Base-by-base conservation (phyloP, 2,888 invertebrate genomes). In the Euproctis similis region DNA sequence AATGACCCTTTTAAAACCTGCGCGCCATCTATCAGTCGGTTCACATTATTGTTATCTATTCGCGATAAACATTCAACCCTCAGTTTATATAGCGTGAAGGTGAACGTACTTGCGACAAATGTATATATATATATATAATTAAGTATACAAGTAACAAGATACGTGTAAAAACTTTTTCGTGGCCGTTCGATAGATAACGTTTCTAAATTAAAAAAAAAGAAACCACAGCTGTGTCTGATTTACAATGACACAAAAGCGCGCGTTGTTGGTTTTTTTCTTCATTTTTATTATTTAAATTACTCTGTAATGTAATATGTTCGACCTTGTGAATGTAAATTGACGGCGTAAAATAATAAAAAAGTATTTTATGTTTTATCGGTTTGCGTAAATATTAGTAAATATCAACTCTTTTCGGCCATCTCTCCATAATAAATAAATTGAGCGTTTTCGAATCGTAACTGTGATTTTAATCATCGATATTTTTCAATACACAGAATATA, bases 301-400 rank as follows among this genome's bases (percentile, higher is more conserved):
- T n/a, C 28, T 33, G 33, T 38, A 48, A 48, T 11, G 20, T 27
- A 35, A 46, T 39, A 46, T 36, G 8, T 40, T 39, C 23, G 31
- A 3, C 41, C 34, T 40, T 31, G 26, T n/a, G n/a, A n/a, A 35
- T 17, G 12, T 10, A 4, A 31, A 28, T 41, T 34, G 16, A 16
- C 14, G n/a, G n/a, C 8, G 18, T 18, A 14, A 6, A 12, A 14
- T 14, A 1, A n/a, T n/a, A 4, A n/a, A 19, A 27, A 27, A 12
- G 19, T 9, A 12, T 20, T 26, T 26, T 26, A 19, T 2, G 4
- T 19, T 8, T 4, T 17, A 6, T 6, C 8, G n/a, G 8, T 19
- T 19, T 19, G 8, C 3, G 19, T 19, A 19, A 19, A 19, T 19
- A 19, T 5, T 8, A n/a, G 8, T n/a, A n/a, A n/a, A n/a, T n/a